phyloP scores from a whole-genome alignment of 2,113 vertebrate species.

The Riparia riparia region DNA sequence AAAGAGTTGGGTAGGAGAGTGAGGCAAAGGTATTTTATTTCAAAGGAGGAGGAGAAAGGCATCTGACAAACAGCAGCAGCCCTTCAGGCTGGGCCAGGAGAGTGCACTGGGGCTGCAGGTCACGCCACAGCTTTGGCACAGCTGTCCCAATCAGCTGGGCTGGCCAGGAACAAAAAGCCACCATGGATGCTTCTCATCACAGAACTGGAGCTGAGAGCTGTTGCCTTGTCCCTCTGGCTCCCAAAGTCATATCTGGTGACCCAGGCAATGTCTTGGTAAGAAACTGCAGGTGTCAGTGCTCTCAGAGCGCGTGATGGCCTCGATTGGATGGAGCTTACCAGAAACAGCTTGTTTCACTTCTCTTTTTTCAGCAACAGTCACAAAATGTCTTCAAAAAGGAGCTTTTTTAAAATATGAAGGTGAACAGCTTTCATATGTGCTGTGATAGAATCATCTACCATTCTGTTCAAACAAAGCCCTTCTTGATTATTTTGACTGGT shows the following conservation, averaged over 20 bases:
- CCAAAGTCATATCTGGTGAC: not conserved
- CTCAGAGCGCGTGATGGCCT: not conserved
- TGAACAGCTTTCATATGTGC: rapidly evolving
- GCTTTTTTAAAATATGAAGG: not conserved
- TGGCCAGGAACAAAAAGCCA: not conserved
- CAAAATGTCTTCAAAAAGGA: conserved; percentile 16
- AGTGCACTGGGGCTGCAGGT: not conserved
- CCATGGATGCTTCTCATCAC: rapidly evolving
- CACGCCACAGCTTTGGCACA: not conserved
- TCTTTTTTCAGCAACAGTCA: conserved; percentile 15
- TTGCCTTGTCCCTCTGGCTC: not conserved
- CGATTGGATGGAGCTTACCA: not conserved
- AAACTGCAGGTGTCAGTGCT: not conserved
- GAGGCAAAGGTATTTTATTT: not conserved
- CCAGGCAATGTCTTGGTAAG: not conserved
- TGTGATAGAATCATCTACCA: not conserved
- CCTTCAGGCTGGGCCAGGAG: not conserved
- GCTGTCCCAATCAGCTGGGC: not conserved
- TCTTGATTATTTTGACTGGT: not conserved
- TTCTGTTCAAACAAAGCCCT: not conserved
- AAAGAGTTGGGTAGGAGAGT: not conserved
- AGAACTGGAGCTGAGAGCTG: not conserved
- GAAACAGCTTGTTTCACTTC: conserved; percentile 46
- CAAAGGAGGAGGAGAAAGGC: not conserved
- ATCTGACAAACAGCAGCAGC: not conserved